Conservation (phyloP, 2,888 invertebrate genomes). For the Disparrhopalites patrizii region DNA sequence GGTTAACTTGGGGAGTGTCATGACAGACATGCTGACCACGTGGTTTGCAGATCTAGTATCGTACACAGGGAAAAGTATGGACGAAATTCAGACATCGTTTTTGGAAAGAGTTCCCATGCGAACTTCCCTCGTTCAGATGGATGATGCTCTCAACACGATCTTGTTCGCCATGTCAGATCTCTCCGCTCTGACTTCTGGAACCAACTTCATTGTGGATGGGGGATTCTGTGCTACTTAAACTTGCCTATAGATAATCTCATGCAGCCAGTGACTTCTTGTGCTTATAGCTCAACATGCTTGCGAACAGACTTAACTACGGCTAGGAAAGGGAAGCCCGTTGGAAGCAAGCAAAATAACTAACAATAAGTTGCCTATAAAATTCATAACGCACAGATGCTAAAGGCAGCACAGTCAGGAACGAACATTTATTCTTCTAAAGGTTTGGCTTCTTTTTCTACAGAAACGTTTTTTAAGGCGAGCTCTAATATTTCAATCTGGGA, state of each 20-base stretch:
- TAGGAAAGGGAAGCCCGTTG: too few relatives aligned
- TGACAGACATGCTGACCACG: slow-evolving; percentile 53
- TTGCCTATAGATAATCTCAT: too few relatives aligned
- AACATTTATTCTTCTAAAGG: too few relatives aligned
- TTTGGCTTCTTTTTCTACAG: too few relatives aligned
- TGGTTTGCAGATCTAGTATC: slow-evolving; percentile 7
- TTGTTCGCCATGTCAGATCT: slow-evolving; percentile 55
- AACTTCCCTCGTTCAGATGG: slow-evolving; percentile 50
- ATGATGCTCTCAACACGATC: slow-evolving; percentile 55
- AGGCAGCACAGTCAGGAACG: too few relatives aligned
- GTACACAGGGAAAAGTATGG: slow-evolving; percentile 15
- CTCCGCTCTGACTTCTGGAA: slow-evolving; percentile 54
- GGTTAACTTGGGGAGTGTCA: slow-evolving; percentile 56
- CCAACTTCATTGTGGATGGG: slow-evolving; percentile 53
- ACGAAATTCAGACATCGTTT: slow-evolving; percentile 11
- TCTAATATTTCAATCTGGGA: neutral
- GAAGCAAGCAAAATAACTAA: too few relatives aligned
- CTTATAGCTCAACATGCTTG: too few relatives aligned
- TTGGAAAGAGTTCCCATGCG: slow-evolving; percentile 19
- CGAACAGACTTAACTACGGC: too few relatives aligned
- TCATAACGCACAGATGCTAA: too few relatives aligned
- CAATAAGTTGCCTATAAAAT: too few relatives aligned
- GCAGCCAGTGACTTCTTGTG: too few relatives aligned
- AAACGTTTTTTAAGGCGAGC: too few relatives aligned
- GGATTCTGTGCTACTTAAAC: slow-evolving; percentile 50